These are phyloP conservation scores for Malurus elegans DNA, from an alignment of 2,113 vertebrate species.

Conservation along the genomic window DNA sequence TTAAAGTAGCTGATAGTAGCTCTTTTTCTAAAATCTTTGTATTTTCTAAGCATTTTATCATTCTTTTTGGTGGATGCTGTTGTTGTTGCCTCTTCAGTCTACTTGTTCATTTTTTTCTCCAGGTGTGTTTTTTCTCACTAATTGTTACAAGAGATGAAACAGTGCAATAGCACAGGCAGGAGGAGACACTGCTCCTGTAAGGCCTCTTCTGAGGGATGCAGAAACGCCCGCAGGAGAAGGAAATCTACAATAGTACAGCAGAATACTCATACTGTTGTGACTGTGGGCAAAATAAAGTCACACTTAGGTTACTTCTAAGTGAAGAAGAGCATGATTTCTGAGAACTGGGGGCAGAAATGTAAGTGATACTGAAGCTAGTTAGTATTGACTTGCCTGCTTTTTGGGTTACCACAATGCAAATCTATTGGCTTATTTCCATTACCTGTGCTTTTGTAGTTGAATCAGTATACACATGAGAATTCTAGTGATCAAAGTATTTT, in stretches of 20 bases:
- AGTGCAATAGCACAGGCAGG: not conserved
- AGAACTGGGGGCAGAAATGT: not conserved
- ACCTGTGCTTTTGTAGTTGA: not conserved
- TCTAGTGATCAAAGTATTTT: not conserved
- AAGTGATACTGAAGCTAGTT: not conserved
- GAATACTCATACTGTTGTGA: not conserved
- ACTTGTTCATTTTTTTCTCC: fast-evolving
- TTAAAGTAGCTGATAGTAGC: not conserved
- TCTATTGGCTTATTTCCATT: not conserved
- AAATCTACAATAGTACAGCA: not conserved
- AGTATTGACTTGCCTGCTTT: not conserved
- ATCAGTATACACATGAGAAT: not conserved
- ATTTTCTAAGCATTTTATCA: not conserved
- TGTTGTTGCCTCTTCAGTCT: not conserved
- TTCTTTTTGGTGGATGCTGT: not conserved
- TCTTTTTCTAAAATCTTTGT: not conserved
- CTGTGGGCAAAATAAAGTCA: not conserved
- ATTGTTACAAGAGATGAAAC: not conserved
- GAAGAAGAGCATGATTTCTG: not conserved
- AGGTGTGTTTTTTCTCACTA: not conserved
- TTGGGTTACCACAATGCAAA: not conserved
- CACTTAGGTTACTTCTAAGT: not conserved
- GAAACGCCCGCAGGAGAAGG: not conserved
- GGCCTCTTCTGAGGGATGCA: not conserved
- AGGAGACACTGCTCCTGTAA: not conserved